phyloP scores from a whole-genome alignment of 2,113 vertebrate species.

The Willisornis vidua region DNA sequence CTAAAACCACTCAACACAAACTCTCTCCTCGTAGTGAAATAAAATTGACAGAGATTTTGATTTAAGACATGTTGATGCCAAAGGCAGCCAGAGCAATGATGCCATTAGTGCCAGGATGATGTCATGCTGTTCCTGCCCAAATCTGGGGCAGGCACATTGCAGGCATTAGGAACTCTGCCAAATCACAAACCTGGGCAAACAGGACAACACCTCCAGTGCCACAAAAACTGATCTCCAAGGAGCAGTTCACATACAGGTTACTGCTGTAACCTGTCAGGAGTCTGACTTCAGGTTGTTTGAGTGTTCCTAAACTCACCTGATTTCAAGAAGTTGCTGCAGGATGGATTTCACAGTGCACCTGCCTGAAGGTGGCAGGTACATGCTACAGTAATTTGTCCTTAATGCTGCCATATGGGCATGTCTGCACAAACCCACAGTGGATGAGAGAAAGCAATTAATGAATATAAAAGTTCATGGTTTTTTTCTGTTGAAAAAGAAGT shows the following conservation, averaged over 20 bases:
- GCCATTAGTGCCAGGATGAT: not conserved
- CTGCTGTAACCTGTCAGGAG: not conserved
- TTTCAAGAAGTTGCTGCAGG: not conserved
- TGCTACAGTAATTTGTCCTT: not conserved
- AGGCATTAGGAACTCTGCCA: not conserved
- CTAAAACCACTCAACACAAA: not conserved
- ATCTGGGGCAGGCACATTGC: not conserved
- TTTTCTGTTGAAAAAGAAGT: not conserved
- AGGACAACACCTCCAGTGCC: not conserved
- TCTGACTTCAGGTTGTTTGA: not conserved
- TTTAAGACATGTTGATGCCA: not conserved
- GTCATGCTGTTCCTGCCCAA: not conserved
- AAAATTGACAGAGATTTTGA: not conserved
- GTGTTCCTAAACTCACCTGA: not conserved
- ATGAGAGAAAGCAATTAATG: not conserved
- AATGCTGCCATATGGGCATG: not conserved
- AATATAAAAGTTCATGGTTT: not conserved
- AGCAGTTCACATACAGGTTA: not conserved
- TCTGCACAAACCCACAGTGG: not conserved
- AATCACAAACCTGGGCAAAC: not conserved
- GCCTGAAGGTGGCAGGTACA: not conserved
- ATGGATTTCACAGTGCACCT: not conserved
- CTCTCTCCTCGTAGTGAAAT: not conserved
- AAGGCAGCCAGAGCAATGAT: not conserved
- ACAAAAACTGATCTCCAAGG: not conserved